Percentiles rank a stretch among this genome's conserved stretches.
Conservation (phyloP, 2,797 vertebrate species). For the Gambusia yucatana region DNA sequence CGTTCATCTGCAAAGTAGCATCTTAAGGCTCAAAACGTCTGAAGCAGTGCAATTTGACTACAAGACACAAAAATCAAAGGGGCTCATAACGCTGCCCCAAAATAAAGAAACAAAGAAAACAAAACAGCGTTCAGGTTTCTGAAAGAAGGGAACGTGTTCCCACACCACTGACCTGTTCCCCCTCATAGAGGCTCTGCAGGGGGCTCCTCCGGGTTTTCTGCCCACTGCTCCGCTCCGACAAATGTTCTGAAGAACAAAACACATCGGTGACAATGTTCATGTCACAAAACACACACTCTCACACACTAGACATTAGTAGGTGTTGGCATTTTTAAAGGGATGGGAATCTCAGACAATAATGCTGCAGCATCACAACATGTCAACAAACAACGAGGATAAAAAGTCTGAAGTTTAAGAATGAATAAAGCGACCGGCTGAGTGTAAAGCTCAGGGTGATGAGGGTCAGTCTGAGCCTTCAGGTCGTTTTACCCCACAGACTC, state of each 20-base stretch:
- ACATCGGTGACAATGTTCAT: background rate
- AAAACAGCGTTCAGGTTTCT: background rate
- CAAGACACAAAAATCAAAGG: background rate
- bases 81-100: background rate
- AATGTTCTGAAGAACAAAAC: slow-evolving; percentile 69
- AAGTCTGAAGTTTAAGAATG: background rate
- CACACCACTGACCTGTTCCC: slow-evolving; percentile 86
- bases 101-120: background rate
- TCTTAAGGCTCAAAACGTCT: background rate
- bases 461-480: background rate
- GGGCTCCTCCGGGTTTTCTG: slow-evolving; percentile 86
- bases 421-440: background rate
- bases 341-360: background rate
- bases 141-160: background rate
- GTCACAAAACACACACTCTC: background rate
- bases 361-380: background rate
- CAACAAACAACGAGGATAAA: background rate
- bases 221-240: slow-evolving; percentile 70
- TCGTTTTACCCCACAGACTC: background rate
- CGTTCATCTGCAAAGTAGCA: background rate
- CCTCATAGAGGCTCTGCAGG: slow-evolving; percentile 86
- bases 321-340: background rate
- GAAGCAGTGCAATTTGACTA: background rate
- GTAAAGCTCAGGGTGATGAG: background rate
- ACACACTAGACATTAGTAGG: background rate